Evolutionary conservation across 2,888 invertebrate genomes (phyloP), one percentile per base, ranked within the genome.

Genomic region (Chesias legatella): DNA sequence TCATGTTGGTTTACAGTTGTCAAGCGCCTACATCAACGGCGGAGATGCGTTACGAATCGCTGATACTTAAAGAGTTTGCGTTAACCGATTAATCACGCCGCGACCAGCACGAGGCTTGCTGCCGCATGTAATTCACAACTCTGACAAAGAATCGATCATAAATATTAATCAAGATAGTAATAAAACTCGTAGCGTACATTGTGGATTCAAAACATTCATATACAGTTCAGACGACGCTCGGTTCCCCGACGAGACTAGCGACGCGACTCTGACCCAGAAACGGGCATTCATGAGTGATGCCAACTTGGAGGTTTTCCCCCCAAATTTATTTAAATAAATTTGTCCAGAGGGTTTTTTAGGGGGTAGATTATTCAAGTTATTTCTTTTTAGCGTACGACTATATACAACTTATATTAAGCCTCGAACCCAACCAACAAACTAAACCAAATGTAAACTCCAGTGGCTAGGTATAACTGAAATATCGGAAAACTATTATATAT

Each of bases 161-260:
- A 79, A 79, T 79, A 79, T 79, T 79, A 79, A 79, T 79, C 78
- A 78, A 72, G 75, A 73, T 73, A 58, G 66, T 63, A 68, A 74
- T 76, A 76, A 77, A 73, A 67, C 73, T 63, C 49, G 58, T n/a
- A n/a, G n/a, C n/a, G n/a, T 58, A 57, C 47, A 51, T 56, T 56
- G 46, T 48, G 46, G 31, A 43, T 50, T 43, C 27, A 44, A 39
- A 43, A 45, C 35, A 43, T 50, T 43, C 27, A 44, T 41, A 43
- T 45, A 33, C 40, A 30, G 25, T n/a, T 51, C 39, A 44, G 33
- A 30, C 34, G 35, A 30, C 32, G 22, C 29, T 32, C 27, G 20
- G 11, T 26, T 8, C 36, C 41, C 37, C 41, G 40, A 39, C 57
- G 53, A 48, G 37, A 38, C 53, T 51, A 51, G 36, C 57, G 51